phyloP scores from a whole-genome alignment of 2,888 invertebrate species.

The Pterobdella sp. region DNA sequence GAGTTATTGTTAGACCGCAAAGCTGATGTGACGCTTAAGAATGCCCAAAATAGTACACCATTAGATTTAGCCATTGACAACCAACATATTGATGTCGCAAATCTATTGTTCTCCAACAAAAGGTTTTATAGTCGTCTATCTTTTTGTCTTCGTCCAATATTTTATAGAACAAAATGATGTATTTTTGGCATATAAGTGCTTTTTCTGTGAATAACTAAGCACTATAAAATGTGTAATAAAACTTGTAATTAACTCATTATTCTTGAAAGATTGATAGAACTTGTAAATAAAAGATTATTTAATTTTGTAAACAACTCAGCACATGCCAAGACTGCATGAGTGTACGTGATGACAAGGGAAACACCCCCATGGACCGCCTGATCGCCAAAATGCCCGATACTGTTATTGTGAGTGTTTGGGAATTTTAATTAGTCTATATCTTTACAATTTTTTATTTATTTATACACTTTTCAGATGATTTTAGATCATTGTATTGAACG shows the following conservation, averaged over 20 bases:
- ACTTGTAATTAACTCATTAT: no score
- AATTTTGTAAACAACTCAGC: conserved; percentile 11
- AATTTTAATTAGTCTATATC: not conserved
- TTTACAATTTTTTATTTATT: conserved; percentile 3
- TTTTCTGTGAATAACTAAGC: not conserved
- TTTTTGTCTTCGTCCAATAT: no score
- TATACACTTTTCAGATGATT: conserved; percentile 34
- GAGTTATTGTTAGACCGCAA: conserved; percentile 75
- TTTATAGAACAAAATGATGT: no score
- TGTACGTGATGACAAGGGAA: conserved; percentile 36
- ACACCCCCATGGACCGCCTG: conserved; percentile 38
- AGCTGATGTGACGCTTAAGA: conserved; percentile 78
- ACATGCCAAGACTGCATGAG: conserved; percentile 33
- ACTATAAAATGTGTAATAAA: no score
- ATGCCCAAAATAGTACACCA: conserved; percentile 87
- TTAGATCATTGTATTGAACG: conserved; percentile 39
- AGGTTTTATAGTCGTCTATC: no score
- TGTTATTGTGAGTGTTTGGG: conserved; percentile 34
- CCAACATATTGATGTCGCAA: conserved; percentile 37
- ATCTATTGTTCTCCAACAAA: conserved; percentile 37
- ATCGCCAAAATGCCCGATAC: conserved; percentile 39
- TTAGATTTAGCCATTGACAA: conserved; percentile 68
- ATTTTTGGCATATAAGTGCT: not conserved
- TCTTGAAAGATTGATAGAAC: no score
- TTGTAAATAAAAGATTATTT: no score